Conservation (phyloP, 2,888 invertebrate genomes). For the Mesorhabditis sp. region DNA sequence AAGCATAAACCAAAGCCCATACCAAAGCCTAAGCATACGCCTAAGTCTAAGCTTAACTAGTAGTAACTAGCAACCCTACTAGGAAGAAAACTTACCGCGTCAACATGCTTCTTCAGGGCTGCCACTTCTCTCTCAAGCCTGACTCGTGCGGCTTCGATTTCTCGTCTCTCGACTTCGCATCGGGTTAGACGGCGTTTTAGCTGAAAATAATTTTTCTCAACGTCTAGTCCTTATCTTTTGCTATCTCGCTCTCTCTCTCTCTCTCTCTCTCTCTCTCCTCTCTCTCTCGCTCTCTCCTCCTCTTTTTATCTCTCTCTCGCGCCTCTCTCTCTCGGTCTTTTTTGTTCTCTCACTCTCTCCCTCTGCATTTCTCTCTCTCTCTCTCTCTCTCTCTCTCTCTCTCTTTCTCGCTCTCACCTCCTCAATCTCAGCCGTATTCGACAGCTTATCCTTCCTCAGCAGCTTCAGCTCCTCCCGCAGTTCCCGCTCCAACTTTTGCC, state of each 20-base stretch:
- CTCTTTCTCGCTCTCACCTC: constrained; percentile 23
- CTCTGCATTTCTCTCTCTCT: background rate
- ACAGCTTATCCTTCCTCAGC: constrained; percentile 36
- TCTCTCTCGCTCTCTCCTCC: constrained; percentile 9
- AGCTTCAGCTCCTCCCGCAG: constrained; percentile 38
- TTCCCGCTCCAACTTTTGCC: constrained; percentile 33
- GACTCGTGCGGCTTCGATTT: constrained; percentile 29
- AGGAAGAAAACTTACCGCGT: constrained; percentile 22
- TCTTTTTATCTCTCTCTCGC: no score
- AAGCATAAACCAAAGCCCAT: no score
- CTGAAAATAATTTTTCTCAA: constrained; percentile 8
- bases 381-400: constrained; percentile 27
- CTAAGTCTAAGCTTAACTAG: no score
- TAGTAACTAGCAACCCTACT: no score
- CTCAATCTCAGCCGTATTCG: constrained; percentile 34
- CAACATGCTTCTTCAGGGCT: constrained; percentile 36
- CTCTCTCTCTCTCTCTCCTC: no score
- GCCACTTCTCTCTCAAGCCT: constrained; percentile 36
- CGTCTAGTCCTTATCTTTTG: background rate
- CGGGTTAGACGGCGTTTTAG: constrained; percentile 6
- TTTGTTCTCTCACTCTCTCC: no score
- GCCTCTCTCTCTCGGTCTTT: no score
- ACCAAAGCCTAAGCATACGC: no score
- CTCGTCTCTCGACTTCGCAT: constrained; percentile 33
- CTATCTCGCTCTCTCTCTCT: background rate